Conservation (phyloP, 2,888 invertebrate species). For the Scrobipalpa atriplicella region DNA sequence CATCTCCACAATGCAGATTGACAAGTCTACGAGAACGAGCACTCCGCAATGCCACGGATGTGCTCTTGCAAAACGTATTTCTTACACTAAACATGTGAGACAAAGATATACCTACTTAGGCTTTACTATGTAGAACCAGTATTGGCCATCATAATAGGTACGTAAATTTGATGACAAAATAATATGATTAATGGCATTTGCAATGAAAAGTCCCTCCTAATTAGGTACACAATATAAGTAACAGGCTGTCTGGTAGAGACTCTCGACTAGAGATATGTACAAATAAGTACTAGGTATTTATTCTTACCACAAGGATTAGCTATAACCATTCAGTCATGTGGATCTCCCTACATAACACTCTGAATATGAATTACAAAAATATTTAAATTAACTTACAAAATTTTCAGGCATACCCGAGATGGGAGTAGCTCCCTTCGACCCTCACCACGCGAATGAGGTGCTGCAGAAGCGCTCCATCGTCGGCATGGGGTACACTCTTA, state of each 20-base stretch:
- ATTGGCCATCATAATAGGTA: not conserved
- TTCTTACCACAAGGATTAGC: no score
- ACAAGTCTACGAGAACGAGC: not conserved
- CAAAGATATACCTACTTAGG: not conserved
- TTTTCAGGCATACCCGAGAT: conserved; percentile 87
- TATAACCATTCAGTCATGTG: no score
- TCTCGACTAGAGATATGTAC: no score
- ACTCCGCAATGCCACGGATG: not conserved
- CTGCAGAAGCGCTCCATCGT: conserved; percentile 84
- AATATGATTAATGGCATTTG: no score
- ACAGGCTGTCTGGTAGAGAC: no score
- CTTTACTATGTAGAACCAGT: no score
- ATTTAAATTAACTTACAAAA: not conserved
- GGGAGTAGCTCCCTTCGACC: conserved; percentile 89
- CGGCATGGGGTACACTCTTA: conserved; percentile 86
- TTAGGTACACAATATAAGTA: no score
- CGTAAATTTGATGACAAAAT: no score
- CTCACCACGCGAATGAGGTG: conserved; percentile 87
- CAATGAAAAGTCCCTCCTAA: no score
- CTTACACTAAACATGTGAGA: not conserved
- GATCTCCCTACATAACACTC: no score
- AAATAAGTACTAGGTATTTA: no score
- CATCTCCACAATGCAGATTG: not conserved
- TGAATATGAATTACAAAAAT: no score
- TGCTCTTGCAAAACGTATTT: not conserved